phyloP scores from a whole-genome alignment of 2,888 invertebrate genomes.

The Autographa gamma region DNA sequence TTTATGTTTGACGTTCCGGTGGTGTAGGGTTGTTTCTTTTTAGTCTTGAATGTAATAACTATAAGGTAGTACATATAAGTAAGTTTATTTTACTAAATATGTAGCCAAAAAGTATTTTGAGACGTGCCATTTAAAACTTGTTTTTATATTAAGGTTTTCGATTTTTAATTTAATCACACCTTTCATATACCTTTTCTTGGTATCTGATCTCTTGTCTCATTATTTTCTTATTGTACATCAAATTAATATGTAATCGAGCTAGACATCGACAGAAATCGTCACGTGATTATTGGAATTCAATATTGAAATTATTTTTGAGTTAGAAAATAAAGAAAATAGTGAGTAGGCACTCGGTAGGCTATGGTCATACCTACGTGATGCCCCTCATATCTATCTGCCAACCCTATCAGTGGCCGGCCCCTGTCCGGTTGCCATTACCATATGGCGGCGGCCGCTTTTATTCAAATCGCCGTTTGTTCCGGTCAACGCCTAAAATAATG shows the following conservation, averaged over 20 bases:
- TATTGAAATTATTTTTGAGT: not conserved
- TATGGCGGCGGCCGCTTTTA: slow-evolving; percentile 56
- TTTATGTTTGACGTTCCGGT: slow-evolving; percentile 63
- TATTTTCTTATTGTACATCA: no score
- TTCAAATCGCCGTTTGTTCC: slow-evolving; percentile 60
- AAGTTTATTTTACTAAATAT: no score
- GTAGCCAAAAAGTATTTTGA: no score
- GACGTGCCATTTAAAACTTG: no score
- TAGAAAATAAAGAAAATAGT: not conserved
- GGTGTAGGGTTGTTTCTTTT: slow-evolving; percentile 29
- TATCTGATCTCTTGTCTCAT: no score
- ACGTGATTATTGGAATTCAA: not conserved
- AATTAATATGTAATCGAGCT: no score
- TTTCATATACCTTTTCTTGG: no score
- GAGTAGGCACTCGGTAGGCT: not conserved
- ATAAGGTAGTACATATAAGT: no score
- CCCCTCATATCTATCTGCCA: slow-evolving; percentile 38
- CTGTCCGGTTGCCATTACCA: slow-evolving; percentile 68
- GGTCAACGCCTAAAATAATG: slow-evolving; percentile 62
- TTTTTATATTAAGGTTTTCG: no score
- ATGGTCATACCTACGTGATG: not conserved
- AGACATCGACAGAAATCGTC: not conserved
- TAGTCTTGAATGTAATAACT: not conserved
- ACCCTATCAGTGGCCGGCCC: slow-evolving; percentile 51
- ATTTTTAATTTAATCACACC: no score